phyloP scores from a whole-genome alignment of 2,888 invertebrate genomes.

The Lepas anatifera region DNA sequence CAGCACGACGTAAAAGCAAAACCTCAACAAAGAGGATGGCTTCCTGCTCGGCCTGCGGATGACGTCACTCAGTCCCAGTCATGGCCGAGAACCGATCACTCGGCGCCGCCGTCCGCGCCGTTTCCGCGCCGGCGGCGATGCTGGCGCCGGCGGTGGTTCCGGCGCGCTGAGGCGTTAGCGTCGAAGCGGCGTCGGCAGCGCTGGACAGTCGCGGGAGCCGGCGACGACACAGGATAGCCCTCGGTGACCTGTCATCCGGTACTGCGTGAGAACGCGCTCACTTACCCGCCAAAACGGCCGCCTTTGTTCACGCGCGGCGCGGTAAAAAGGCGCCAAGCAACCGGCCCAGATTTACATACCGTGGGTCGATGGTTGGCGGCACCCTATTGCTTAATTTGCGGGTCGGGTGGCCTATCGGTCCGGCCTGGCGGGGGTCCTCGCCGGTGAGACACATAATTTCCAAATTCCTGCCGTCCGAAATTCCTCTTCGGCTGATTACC shows the following conservation, averaged over 20 bases:
- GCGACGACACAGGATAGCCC: too few species aligned
- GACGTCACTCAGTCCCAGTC: background rate
- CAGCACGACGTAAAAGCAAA: too few species aligned
- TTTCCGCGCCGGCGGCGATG: background rate
- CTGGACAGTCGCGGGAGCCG: too few species aligned
- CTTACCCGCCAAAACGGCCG: too few species aligned
- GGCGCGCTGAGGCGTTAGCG: too few species aligned
- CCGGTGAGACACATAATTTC: background rate
- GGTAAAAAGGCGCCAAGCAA: background rate
- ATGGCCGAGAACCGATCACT: background rate
- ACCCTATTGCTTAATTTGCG: background rate
- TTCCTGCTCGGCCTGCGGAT: background rate
- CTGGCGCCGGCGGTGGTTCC: background rate
- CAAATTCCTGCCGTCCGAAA: background rate
- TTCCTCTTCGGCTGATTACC: conserved; percentile 1
- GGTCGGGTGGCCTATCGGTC: background rate
- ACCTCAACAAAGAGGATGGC: background rate
- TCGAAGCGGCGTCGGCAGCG: too few species aligned
- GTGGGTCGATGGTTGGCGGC: background rate
- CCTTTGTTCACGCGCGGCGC: background rate
- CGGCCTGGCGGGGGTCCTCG: background rate
- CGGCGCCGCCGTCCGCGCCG: background rate
- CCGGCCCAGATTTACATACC: background rate
- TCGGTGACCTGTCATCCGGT: background rate
- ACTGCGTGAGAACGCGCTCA: background rate